Conservation (phyloP, 30 jellyfish, hydroid and myxozoan genomes). For the Catostylus mosaicus region DNA sequence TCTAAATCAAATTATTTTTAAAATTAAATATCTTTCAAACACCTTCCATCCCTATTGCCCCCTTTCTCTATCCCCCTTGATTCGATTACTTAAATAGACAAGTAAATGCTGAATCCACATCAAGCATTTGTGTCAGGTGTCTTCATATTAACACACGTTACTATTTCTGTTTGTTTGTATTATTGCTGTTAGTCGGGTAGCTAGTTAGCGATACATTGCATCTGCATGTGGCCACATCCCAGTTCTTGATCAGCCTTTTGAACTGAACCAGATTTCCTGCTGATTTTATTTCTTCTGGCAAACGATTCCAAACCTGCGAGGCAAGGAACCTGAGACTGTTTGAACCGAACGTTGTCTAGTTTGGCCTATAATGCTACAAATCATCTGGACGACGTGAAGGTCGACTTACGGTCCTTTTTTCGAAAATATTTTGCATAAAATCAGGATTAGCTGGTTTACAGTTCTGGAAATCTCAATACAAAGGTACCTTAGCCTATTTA, state of each 20-base stretch:
- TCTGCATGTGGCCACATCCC: conserved; percentile 30
- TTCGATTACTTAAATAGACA: too few relatives aligned
- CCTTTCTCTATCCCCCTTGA: too few relatives aligned
- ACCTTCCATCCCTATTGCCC: too few relatives aligned
- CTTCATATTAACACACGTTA: too few relatives aligned
- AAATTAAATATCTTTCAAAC: too few relatives aligned
- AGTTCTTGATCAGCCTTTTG: conserved; percentile 32
- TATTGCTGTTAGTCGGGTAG: not conserved
- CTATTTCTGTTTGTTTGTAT: too few relatives aligned
- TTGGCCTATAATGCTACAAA: conserved; percentile 28
- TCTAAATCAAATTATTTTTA: too few relatives aligned
- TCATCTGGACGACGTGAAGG: not conserved
- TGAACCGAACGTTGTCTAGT: conserved; percentile 33
- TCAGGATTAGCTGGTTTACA: not conserved
- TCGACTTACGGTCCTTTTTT: conserved; percentile 1
- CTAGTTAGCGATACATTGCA: not conserved
- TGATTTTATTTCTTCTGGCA: conserved; percentile 28
- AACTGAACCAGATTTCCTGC: conserved; percentile 28
- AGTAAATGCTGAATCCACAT: too few relatives aligned
- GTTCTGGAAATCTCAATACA: conserved; percentile 1
- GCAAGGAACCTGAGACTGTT: conserved; percentile 42
- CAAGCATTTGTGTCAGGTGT: too few relatives aligned
- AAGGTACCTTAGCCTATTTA: conserved; percentile 11
- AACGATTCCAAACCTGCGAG: conserved; percentile 36
- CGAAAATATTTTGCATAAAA: conserved; percentile 12